Percentiles rank a stretch among this genome's conserved stretches.
These are phyloP conservation scores for Tolmerus cingulatus DNA, from an alignment of 2,888 invertebrate genomes.

Conservation along the genomic window DNA sequence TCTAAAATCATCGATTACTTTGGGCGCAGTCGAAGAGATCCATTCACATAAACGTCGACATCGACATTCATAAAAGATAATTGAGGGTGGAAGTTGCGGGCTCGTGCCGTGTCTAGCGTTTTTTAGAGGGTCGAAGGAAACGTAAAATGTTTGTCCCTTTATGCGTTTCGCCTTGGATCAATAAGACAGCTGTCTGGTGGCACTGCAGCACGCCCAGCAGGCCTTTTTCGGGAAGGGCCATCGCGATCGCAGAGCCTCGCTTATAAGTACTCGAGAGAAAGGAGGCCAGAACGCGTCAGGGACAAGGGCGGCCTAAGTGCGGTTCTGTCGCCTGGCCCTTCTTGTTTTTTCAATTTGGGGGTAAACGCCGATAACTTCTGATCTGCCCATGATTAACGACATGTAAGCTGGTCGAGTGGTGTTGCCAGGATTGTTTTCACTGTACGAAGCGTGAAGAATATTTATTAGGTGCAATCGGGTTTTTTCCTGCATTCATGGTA, in stretches of 20 bases:
- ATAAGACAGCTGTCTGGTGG: conserved; percentile 38
- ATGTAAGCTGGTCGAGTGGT: conserved; percentile 7
- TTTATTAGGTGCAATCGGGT: conserved; percentile 30
- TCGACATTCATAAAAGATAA: background rate
- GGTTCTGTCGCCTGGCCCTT: background rate
- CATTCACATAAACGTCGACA: background rate
- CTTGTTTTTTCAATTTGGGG: conserved; percentile 26
- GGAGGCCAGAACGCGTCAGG: background rate
- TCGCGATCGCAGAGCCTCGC: background rate
- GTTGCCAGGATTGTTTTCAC: conserved; percentile 34
- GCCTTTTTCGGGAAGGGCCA: conserved; percentile 13
- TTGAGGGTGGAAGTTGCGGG: background rate
- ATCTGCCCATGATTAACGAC: conserved; percentile 35
- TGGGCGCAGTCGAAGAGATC: background rate
- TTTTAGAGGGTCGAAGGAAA: background rate
- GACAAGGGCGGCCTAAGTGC: background rate
- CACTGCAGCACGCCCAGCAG: conserved; percentile 1
- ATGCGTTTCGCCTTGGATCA: conserved; percentile 24
- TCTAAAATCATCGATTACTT: background rate
- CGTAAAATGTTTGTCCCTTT: conserved; percentile 13
- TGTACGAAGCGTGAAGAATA: conserved; percentile 32
- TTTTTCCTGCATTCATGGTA: background rate
- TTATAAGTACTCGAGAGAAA: background rate
- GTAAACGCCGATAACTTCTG: conserved; percentile 37
- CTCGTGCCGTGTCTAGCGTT: conserved; percentile 24